A percentile compares a stretch with the other conserved stretches of the same genome.
Evolutionary conservation across 2,888 invertebrate genomes (phyloP).

Genomic region (Tryphoninae sp.): DNA sequence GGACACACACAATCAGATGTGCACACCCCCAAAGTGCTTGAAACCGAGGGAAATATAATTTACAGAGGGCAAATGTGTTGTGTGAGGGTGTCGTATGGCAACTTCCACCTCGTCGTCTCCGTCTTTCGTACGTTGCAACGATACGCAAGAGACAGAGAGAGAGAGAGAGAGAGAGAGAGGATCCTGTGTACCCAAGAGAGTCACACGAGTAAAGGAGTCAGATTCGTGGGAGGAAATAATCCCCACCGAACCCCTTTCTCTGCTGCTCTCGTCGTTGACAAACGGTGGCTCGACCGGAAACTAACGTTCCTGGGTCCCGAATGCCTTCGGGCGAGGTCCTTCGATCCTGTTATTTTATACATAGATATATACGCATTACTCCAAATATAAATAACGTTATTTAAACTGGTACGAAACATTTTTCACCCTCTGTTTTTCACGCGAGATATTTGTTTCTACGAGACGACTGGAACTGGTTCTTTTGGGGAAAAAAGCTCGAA

Average conservation of each 20-base stretch:
- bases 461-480: too few species aligned
- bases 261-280: constrained; percentile 53
- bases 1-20: constrained; percentile 4
- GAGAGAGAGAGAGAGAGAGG: constrained; percentile 19
- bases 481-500: too few species aligned
- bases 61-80: constrained; percentile 60
- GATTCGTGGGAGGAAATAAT: constrained; percentile 59
- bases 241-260: constrained; percentile 4
- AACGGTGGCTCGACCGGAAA: constrained; percentile 61
- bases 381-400: background rate
- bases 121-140: constrained; percentile 6
- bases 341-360: constrained; percentile 34
- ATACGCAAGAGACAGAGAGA: constrained; percentile 31
- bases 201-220: constrained; percentile 13
- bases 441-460: too few species aligned
- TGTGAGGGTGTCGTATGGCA: constrained; percentile 49
- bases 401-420: too few species aligned
- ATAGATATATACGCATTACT: background rate
- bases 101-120: constrained; percentile 23
- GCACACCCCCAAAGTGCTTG: constrained; percentile 54
- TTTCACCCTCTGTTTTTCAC: too few species aligned
- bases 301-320: constrained; percentile 59
- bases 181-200: background rate
- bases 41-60: constrained; percentile 62
- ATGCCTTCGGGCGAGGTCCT: constrained; percentile 50